Evolutionary conservation across 1,140 invertebrate genomes (phyloP).

Genomic region (Musca vetustissima): DNA sequence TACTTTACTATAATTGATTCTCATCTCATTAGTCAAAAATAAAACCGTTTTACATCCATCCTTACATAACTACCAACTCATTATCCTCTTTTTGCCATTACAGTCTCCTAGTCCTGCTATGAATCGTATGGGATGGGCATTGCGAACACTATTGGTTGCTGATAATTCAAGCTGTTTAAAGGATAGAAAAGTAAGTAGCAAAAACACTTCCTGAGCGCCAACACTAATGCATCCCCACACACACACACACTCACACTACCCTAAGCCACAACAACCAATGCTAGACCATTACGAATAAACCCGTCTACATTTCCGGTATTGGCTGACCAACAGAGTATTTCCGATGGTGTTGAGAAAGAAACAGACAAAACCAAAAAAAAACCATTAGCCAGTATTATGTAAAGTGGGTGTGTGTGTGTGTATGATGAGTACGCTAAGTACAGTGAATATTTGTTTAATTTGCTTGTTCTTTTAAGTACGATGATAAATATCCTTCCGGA

Average conservation of each 20-base stretch:
- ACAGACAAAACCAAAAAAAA: neutral
- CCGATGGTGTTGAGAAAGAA: no score
- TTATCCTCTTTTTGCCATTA: slow-evolving; percentile 24
- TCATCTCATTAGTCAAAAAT: no score
- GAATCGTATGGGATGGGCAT: slow-evolving; percentile 68
- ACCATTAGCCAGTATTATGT: neutral
- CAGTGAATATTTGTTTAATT: slow-evolving; percentile 12
- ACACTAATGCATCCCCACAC: no score
- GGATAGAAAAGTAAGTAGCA: slow-evolving; percentile 58
- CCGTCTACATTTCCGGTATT: no score
- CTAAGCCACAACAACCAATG: neutral
- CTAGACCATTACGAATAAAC: no score
- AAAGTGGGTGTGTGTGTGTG: no score
- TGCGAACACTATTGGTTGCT: slow-evolving; percentile 69
- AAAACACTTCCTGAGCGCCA: no score
- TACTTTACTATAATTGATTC: no score
- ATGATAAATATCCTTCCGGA: slow-evolving; percentile 3
- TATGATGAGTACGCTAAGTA: neutral
- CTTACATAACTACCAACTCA: no score
- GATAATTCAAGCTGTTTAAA: slow-evolving; percentile 64
- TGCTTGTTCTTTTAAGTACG: slow-evolving; percentile 1
- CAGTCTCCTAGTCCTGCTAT: slow-evolving; percentile 67
- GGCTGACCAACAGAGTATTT: no score
- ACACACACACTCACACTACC: neutral
- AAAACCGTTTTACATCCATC: no score